These are phyloP conservation scores for Atta cephalotes DNA, from an alignment of 1,140 invertebrate genomes.

Conservation along the genomic window DNA sequence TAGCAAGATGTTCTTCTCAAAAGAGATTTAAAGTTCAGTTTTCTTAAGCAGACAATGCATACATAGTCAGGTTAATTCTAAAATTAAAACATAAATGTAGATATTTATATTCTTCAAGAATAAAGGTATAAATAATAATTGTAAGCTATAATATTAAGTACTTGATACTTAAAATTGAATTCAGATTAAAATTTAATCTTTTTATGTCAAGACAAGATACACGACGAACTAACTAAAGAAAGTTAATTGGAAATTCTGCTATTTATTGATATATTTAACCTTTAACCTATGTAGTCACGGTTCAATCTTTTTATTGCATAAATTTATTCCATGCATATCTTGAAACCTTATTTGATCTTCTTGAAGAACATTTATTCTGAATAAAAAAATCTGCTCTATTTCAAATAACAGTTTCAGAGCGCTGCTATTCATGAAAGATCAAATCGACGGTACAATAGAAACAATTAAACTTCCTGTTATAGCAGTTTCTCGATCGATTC, in stretches of 20 bases:
- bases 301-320: constrained; percentile 9
- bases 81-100: neutral
- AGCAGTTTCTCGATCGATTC: neutral
- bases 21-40: constrained; percentile 37
- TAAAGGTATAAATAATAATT: constrained; percentile 4
- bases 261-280: constrained; percentile 18
- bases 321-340: constrained; percentile 35
- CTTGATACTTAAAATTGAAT: constrained; percentile 2
- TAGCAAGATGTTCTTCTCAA: neutral
- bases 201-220: neutral
- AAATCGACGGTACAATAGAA: constrained; percentile 3
- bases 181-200: neutral
- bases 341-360: constrained; percentile 24
- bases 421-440: neutral
- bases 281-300: neutral
- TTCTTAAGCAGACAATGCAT: neutral
- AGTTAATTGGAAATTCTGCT: constrained; percentile 19
- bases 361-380: neutral
- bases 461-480: neutral
- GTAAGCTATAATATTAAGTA: neutral
- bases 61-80: constrained; percentile 5
- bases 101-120: neutral
- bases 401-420: constrained; percentile 9
- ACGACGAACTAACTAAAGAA: neutral
- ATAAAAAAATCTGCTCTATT: constrained; percentile 4